phyloP scores from a whole-genome alignment of 1,140 invertebrate species.

The Ectropis grisescens region DNA sequence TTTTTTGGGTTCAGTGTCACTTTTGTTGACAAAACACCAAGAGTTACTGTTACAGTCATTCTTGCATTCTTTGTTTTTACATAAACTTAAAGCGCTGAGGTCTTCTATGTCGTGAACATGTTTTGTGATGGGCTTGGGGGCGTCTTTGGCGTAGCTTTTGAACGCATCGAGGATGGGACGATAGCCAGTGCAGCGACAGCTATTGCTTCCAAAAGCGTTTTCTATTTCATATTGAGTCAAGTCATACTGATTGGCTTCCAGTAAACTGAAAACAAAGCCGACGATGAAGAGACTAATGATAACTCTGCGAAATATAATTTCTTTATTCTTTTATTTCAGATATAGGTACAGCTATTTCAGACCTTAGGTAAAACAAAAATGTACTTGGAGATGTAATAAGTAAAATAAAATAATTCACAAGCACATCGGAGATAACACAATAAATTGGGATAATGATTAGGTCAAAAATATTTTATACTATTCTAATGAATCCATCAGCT shows the following conservation, averaged over 20 bases:
- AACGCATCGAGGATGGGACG: conserved; percentile 84
- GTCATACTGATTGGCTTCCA: conserved; percentile 48
- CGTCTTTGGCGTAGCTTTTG: conserved; percentile 76
- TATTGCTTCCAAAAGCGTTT: conserved; percentile 80
- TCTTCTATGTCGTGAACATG: conserved; percentile 39
- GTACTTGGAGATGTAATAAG: no score
- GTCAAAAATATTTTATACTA: no score
- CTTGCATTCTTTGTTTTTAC: conserved; percentile 17
- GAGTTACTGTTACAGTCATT: conserved; percentile 24
- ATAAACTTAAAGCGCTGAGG: conserved; percentile 12
- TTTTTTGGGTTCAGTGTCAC: conserved; percentile 11
- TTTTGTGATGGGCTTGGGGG: conserved; percentile 29
- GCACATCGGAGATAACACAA: no score
- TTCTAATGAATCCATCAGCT: no score
- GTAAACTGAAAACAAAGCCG: conserved; percentile 26
- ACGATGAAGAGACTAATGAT: neutral
- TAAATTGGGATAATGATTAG: no score
- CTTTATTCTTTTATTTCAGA: neutral
- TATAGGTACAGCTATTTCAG: neutral
- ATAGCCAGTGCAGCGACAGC: conserved; percentile 87
- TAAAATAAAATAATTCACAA: no score
- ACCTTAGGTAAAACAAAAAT: no score
- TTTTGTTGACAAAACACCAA: conserved; percentile 38
- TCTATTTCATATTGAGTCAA: conserved; percentile 76
- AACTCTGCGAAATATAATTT: neutral